Base-by-base conservation (phyloP, 2,113 vertebrate genomes). In the Aphelocoma coerulescens region DNA sequence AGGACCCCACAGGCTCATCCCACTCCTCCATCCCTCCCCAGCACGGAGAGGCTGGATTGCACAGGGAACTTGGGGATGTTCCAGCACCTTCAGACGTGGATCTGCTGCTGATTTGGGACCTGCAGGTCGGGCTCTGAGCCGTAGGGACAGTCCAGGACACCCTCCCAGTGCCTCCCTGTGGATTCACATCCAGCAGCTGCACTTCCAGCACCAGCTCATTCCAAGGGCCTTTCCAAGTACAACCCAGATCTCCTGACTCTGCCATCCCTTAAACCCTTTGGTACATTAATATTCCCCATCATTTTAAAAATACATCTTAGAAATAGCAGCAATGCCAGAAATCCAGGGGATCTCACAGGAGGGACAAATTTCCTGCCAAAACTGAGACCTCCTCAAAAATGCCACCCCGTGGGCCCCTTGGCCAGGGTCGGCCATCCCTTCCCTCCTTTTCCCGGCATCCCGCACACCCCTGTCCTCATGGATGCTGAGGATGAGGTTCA, bases 1-100 rank as follows among this genome's bases (percentile, higher is more conserved):
- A 41, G 4, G 0, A 16, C 13, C 13, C 48, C 7, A 7, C 48
- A 24, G 48, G 48, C 48, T 23, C 65, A 24, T 9, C 22, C 5
- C 19, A 10, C 28, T 26, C 23, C 62, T 27, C 7, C 24, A 0
- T 9, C 10, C 44, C 44, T n/a, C 13, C 71, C 41, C 13, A 13
- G 57, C 33, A 27, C 0, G 0, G 28, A 32, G 63, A 10, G 39
- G 18, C n/a, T 27, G 44, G 10, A 21, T 5, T 7, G 21, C 32
- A 26, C 1, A 1, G 59, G 21, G 22, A n/a, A 6, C 13, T 0
- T 18, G 20, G 32, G 46, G 14, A 33, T 30, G 22, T 13, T n/a
- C 67, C 54, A 27, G 52, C 16, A 49, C 14, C 54, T 26, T 20
- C 54, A 21, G 12, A 1, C 4, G 7, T n/a, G 44, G 28, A 16